phyloP scores from a whole-genome alignment of 2,797 vertebrate species.

The Hybognathus amarus region DNA sequence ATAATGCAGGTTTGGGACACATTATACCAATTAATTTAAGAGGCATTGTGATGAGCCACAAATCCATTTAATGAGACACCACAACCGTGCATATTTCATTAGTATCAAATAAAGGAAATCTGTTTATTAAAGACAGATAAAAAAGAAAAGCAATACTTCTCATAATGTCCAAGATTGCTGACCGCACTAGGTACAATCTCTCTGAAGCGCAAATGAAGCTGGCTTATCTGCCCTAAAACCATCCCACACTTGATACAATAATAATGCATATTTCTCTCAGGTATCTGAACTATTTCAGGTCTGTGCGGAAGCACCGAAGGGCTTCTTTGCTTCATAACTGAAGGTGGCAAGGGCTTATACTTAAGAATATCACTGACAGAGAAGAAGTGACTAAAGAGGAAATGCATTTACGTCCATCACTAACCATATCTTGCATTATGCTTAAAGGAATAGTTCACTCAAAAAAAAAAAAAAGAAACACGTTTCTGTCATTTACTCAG shows the following conservation, averaged over 20 bases:
- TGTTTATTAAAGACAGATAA: neutral
- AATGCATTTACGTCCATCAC: conserved; percentile 20
- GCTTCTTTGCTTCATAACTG: conserved; percentile 34
- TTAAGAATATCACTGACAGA: conserved; percentile 31
- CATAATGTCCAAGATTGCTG: conserved; percentile 14
- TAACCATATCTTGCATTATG: conserved; percentile 13
- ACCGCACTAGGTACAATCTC: conserved; percentile 5
- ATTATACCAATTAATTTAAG: conserved; percentile 35
- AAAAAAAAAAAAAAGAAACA: neutral
- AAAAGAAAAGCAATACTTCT: neutral
- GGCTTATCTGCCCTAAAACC: conserved; percentile 32
- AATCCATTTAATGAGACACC: conserved; percentile 30
- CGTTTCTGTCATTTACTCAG: conserved; percentile 11
- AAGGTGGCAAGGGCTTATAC: conserved; percentile 27
- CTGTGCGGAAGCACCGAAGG: conserved; percentile 33
- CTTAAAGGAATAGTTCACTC: conserved; percentile 19
- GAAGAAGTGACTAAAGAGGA: conserved; percentile 18
- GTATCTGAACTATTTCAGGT: conserved; percentile 44
- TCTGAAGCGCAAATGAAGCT: conserved; percentile 10
- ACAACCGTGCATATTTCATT: conserved; percentile 38
- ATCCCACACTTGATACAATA: conserved; percentile 29
- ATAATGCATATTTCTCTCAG: conserved; percentile 45
- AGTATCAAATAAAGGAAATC: conserved; percentile 32
- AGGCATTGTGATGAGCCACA: conserved; percentile 40
- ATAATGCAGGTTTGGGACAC: conserved; percentile 43